phyloP scores from a whole-genome alignment of 2,113 vertebrate genomes.

The Leucoraja erinaceus region DNA sequence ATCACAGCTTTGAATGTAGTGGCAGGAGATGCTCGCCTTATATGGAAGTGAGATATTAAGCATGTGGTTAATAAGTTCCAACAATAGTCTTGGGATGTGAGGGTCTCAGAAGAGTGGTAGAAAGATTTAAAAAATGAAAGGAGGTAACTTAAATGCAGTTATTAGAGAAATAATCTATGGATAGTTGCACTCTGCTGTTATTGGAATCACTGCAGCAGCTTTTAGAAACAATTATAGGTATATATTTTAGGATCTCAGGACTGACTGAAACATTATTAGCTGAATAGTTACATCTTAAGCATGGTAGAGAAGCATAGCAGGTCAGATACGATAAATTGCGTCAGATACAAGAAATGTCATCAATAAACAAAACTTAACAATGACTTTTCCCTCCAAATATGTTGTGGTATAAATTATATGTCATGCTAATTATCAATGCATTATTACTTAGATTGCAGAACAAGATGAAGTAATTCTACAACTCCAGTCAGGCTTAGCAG shows the following conservation, averaged over 20 bases:
- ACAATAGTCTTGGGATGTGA: not conserved
- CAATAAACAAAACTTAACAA: not conserved
- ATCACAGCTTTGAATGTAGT: not conserved
- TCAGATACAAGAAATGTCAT: not conserved
- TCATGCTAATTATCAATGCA: not conserved
- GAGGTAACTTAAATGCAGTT: not conserved
- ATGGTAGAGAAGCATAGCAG: not conserved
- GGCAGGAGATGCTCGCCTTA: not conserved
- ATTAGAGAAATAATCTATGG: not conserved
- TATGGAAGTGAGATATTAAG: not conserved
- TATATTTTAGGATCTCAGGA: not conserved
- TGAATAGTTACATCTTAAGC: not conserved
- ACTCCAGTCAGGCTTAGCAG: slow-evolving; percentile 44
- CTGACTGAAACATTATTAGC: not conserved
- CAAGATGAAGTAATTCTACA: slow-evolving; percentile 42
- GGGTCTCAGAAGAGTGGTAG: not conserved
- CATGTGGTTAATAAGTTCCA: not conserved
- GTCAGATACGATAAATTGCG: not conserved
- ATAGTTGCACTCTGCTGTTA: not conserved
- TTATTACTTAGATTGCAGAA: slow-evolving; percentile 44
- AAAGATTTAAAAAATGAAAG: not conserved
- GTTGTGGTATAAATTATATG: not conserved
- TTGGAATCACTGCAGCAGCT: not conserved
- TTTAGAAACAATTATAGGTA: not conserved
- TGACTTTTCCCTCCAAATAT: not conserved